These are phyloP conservation scores for Empidonax traillii DNA, from an alignment of 2,113 vertebrate genomes.

Conservation along the genomic window DNA sequence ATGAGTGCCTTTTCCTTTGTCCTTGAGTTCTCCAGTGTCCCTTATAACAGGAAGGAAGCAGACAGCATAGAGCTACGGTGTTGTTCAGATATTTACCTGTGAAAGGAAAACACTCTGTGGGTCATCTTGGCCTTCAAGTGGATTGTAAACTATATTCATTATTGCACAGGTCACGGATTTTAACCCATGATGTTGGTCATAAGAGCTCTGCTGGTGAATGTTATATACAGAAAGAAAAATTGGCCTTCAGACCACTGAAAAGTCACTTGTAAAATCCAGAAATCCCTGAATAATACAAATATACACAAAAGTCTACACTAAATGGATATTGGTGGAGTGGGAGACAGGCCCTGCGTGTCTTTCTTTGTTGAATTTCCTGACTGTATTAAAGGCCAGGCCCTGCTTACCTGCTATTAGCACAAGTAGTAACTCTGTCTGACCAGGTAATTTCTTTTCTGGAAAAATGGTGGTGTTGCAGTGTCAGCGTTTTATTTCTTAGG, in stretches of 20 bases:
- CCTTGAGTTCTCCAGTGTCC: neutral
- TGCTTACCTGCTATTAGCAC: neutral
- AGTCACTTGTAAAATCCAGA: neutral
- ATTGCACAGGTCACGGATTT: neutral
- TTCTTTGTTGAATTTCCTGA: neutral
- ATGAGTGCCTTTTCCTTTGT: neutral
- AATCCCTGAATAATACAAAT: neutral
- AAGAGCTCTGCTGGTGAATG: neutral
- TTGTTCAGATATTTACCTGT: neutral
- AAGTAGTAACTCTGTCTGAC: neutral
- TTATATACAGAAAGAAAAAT: neutral
- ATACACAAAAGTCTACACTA: neutral
- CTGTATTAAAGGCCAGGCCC: neutral
- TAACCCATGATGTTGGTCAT: neutral
- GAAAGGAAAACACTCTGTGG: neutral
- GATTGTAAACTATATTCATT: neutral
- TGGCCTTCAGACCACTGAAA: neutral
- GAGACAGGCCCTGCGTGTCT: neutral
- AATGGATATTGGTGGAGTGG: neutral
- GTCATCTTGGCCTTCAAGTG: neutral
- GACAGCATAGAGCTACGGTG: neutral
- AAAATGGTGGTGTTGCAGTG: neutral
- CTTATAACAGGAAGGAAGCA: neutral
- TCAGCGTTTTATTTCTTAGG: neutral
- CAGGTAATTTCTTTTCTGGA: neutral